Base-by-base conservation (phyloP, 1,140 invertebrate genomes). In the Thalassaphorura encarpata region DNA sequence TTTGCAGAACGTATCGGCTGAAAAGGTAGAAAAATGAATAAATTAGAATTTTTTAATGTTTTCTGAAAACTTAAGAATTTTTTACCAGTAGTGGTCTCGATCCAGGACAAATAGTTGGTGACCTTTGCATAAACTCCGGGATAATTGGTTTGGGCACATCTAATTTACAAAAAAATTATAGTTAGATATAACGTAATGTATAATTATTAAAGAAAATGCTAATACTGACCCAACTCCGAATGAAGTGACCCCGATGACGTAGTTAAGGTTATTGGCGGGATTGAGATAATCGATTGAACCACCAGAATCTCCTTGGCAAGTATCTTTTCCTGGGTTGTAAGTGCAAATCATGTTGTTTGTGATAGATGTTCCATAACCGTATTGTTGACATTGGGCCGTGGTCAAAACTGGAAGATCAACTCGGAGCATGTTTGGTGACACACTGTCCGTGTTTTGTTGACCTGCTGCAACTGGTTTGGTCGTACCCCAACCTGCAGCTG, bases 171-270 rank as follows among this genome's bases (percentile, higher is more conserved):
- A 27, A 47, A 4, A 47, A 26, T 13, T 4, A 24, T 47, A 18
- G 6, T 8, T 24, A 13, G 21, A 8, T 8, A 43, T 11, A n/a
- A 43, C 21, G 41, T n/a, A 5, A 8, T 4, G 45, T 13, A 26
- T 23, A 26, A 24, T 21, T 24, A 13, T 21, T 47, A 5, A 5
- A 19, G 6, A 8, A 42, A 8, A 42, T 8, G 18, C 8, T 4
- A 39, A 33, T 51, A 29, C 91, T 69, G 91, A 95, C 2, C 58
- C 57, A 24, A 91, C 89, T 24, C 93, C 93, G 86, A 87, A 95
- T 16, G 87, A 52, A 11, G 51, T 41, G 3, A 65, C 48, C 15
- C 63, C 63, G 11, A 62, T 52, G 1, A 50, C 60, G 40, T 59
- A 61, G 27, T 54, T 57, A 2, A 45, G 39, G 6, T 26, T 33